Percentiles rank a stretch among this genome's conserved stretches.
Evolutionary conservation across 1,140 invertebrate genomes (phyloP).

Genomic region (Galendromus occidentalis): DNA sequence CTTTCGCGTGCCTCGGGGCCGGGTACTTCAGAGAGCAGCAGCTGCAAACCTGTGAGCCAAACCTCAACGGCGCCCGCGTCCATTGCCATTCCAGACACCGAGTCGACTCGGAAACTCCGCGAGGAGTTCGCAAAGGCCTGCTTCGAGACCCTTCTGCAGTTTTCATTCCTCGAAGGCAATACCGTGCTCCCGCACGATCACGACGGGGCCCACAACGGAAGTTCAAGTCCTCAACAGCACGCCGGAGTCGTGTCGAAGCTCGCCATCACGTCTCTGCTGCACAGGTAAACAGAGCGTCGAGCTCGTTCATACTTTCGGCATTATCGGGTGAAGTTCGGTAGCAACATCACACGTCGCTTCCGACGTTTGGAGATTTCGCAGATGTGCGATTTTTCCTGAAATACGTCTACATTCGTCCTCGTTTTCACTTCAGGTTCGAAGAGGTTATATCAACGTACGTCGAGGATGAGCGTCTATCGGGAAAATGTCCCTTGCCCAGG

Average conservation of each 20-base stretch:
- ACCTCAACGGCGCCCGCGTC: too few species aligned
- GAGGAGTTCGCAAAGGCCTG: conserved; percentile 91
- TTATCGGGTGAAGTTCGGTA: too few species aligned
- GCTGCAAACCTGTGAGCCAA: too few species aligned
- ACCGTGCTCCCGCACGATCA: conserved; percentile 16
- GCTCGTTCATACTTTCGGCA: too few species aligned
- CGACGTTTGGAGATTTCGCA: too few species aligned
- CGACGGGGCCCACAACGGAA: conserved; percentile 27
- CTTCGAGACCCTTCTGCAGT: conserved; percentile 85
- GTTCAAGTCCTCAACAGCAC: conserved; percentile 14
- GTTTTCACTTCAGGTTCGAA: conserved; percentile 50
- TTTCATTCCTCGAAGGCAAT: conserved; percentile 40
- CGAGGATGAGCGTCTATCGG: conserved; percentile 64
- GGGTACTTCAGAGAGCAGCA: too few species aligned
- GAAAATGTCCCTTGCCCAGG: conserved; percentile 71
- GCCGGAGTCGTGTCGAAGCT: conserved; percentile 48
- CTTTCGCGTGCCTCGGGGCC: too few species aligned
- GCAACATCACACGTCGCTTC: too few species aligned
- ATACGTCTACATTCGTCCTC: background rate
- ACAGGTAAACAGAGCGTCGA: background rate
- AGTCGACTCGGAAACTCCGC: conserved; percentile 56
- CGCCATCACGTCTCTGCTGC: conserved; percentile 65
- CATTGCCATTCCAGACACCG: conserved; percentile 40
- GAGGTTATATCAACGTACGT: conserved; percentile 72
- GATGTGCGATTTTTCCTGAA: background rate